These are phyloP conservation scores for Hylaeus volcanicus DNA, from an alignment of 1,140 invertebrate species.

Conservation along the genomic window DNA sequence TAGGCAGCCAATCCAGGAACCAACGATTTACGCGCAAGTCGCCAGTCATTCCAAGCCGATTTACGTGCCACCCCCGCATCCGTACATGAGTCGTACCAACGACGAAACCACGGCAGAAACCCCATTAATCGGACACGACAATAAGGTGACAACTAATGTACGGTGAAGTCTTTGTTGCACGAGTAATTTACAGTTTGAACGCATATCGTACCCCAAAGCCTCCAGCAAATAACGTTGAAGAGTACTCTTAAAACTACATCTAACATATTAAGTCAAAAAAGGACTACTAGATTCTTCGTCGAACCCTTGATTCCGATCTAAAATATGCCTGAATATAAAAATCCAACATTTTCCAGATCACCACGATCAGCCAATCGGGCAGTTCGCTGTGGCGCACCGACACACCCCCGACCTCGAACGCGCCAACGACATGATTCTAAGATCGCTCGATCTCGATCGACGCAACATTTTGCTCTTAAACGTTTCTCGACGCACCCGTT, in stretches of 20 bases:
- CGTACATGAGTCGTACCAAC: constrained; percentile 75
- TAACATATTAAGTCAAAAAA: too few relatives aligned
- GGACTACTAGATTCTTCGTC: too few relatives aligned
- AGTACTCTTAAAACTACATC: too few relatives aligned
- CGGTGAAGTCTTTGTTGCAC: too few relatives aligned
- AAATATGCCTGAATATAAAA: not conserved
- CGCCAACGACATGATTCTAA: constrained; percentile 69
- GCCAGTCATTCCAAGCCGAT: constrained; percentile 78
- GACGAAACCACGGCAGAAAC: constrained; percentile 78
- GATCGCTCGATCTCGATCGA: constrained; percentile 37
- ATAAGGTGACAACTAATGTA: constrained; percentile 71
- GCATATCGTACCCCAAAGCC: too few relatives aligned
- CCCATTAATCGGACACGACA: constrained; percentile 78
- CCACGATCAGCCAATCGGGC: constrained; percentile 76
- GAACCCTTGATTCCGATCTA: too few relatives aligned
- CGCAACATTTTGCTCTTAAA: constrained; percentile 43
- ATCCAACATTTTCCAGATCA: constrained; percentile 65
- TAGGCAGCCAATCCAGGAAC: constrained; percentile 80
- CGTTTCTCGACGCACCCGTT: constrained; percentile 51
- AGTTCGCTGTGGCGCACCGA: constrained; percentile 73
- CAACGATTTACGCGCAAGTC: constrained; percentile 84
- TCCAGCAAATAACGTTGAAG: too few relatives aligned
- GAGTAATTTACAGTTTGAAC: not conserved
- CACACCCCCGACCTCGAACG: constrained; percentile 49
- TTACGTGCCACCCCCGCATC: constrained; percentile 77